These are phyloP conservation scores for Melanotaenia nigrans DNA, from an alignment of 2,797 vertebrate species.

Conservation along the genomic window DNA sequence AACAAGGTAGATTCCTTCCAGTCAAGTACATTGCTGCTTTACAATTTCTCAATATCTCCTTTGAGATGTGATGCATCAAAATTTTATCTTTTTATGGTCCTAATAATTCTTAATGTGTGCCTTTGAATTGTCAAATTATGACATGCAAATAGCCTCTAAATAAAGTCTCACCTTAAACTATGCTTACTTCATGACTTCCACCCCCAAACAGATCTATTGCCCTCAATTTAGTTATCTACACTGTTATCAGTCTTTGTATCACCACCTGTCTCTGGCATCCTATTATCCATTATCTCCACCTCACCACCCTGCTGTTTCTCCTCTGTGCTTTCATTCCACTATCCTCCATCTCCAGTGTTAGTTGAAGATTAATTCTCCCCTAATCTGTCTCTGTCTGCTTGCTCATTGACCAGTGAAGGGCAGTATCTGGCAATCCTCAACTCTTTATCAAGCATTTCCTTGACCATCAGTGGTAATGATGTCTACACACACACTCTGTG, in stretches of 20 bases:
- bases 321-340: conserved; percentile 55
- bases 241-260: conserved; percentile 62
- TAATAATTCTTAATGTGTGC: background rate
- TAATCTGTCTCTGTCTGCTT: conserved; percentile 62
- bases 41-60: background rate
- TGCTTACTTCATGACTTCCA: conserved; percentile 7
- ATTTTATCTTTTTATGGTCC: background rate
- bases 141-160: background rate
- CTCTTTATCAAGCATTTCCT: conserved; percentile 69
- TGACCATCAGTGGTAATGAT: conserved; percentile 62
- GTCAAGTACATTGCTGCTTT: background rate
- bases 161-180: conserved; percentile 34
- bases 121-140: background rate
- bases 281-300: conserved; percentile 68
- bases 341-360: conserved; percentile 68
- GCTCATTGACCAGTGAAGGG: conserved; percentile 57
- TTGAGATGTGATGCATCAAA: background rate
- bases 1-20: background rate
- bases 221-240: conserved; percentile 58
- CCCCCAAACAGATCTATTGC: conserved; percentile 15
- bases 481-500: conserved; percentile 48
- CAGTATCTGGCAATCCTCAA: conserved; percentile 75
- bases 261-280: conserved; percentile 66
- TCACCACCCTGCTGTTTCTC: conserved; percentile 69
- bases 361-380: conserved; percentile 60